Evolutionary conservation across 2,888 invertebrate species (phyloP), one percentile per base, ranked within the genome.

Genomic region (Hemicrepidius hirtus): DNA sequence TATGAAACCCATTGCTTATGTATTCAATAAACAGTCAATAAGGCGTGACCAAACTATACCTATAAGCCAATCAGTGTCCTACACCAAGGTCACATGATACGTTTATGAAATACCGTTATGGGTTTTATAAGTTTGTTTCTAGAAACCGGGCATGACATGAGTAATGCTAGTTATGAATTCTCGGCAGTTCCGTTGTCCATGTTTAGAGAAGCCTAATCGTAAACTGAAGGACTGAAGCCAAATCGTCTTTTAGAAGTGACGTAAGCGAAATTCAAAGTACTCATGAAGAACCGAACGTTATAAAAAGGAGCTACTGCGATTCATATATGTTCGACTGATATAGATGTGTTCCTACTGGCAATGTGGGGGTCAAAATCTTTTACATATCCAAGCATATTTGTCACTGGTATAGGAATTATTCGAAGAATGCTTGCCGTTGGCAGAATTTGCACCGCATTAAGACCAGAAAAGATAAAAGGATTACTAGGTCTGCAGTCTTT

Each of bases 391-490:
- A 28, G 44, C 16, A 46, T 46, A 16, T 46, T 16, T 46, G 44
- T 46, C 16, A 46, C 44, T 46, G 44, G 44, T 46, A 16, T 46
- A 46, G 16, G 44, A 46, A 46, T 16, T 46, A 46, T 16, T 46
- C 44, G 44, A 46, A 46, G 44, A 46, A 13, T 46, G 18, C 44
- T 46, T 46, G 44, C 5, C 44, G 44, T 46, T 46, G 44, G 44
- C 44, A 46, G 44, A 46, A 46, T 46, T 46, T 46, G 44, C 18
- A 46, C 44, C 44, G 16, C 44, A 46, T 46, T 46, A 46, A 16
- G 44, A 46, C 44, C 44, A 46, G 44, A 46, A 46, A 46, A 46
- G 44, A 46, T 46, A 18, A 46, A 46, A 46, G 44, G 44, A 46
- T 46, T 46, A 46, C 44, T 46, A 46, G 44, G 44, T 46, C 44